phyloP scores from a whole-genome alignment of 2,888 invertebrate species.

The Micoletzkya japonica region DNA sequence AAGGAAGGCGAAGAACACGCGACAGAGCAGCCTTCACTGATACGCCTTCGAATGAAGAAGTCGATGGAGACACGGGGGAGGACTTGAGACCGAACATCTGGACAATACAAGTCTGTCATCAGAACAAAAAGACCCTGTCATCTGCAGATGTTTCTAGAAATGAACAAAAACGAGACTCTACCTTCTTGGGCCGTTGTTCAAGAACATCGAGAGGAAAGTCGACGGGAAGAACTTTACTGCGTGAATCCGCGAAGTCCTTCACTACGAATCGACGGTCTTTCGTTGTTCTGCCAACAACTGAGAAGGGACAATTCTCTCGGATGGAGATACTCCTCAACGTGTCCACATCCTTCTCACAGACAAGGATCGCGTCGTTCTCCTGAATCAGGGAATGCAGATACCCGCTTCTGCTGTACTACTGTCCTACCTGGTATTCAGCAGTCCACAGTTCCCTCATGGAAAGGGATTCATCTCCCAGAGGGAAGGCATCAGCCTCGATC shows the following conservation, averaged over 20 bases:
- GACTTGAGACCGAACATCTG: slow-evolving; percentile 73
- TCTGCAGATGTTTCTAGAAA: not conserved
- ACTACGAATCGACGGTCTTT: slow-evolving; percentile 70
- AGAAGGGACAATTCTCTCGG: slow-evolving; percentile 88
- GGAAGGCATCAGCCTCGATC: slow-evolving; percentile 82
- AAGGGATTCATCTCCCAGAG: slow-evolving; percentile 90
- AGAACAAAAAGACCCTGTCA: not conserved
- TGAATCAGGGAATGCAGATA: slow-evolving; percentile 28
- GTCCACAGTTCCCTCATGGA: slow-evolving; percentile 94
- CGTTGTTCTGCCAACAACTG: slow-evolving; percentile 88
- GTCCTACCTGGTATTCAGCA: slow-evolving; percentile 79
- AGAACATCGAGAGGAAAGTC: slow-evolving; percentile 45
- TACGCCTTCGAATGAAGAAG: slow-evolving; percentile 67
- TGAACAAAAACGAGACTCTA: no score
- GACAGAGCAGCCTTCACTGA: slow-evolving; percentile 76
- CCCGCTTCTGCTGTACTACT: not conserved
- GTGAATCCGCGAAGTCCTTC: slow-evolving; percentile 69
- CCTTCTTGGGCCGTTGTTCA: slow-evolving; percentile 64
- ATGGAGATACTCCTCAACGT: slow-evolving; percentile 76
- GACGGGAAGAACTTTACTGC: slow-evolving; percentile 36
- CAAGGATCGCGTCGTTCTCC: slow-evolving; percentile 76
- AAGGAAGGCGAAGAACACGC: slow-evolving; percentile 80
- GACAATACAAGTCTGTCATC: slow-evolving; percentile 35
- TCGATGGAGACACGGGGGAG: slow-evolving; percentile 35
- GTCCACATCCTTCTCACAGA: slow-evolving; percentile 71